These are phyloP conservation scores for Trichechus manatus DNA, from an alignment of 2,113 vertebrate genomes.

Conservation along the genomic window DNA sequence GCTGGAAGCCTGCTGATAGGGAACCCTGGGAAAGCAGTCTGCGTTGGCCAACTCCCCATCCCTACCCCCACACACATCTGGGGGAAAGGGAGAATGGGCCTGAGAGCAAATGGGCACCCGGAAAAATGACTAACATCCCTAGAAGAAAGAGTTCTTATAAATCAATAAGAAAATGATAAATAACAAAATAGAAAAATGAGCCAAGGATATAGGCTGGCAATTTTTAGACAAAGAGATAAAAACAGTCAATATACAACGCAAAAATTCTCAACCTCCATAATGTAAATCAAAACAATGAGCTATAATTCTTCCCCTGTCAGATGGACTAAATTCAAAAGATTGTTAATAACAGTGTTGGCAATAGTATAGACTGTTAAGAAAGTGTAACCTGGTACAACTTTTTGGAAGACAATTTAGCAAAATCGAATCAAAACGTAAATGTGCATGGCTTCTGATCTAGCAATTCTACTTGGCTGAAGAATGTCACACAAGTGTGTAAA, in stretches of 20 bases:
- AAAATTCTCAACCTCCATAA: not conserved
- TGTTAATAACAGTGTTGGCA: not conserved
- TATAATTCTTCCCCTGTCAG: not conserved
- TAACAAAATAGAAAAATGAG: not conserved
- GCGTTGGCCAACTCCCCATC: not conserved
- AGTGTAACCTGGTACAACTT: not conserved
- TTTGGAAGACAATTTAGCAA: not conserved
- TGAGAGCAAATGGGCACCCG: not conserved
- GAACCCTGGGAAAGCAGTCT: not conserved
- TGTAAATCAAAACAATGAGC: not conserved
- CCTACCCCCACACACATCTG: not conserved
- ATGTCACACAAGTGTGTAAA: not conserved
- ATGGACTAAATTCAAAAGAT: not conserved
- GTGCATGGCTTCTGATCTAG: not conserved
- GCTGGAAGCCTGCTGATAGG: not conserved
- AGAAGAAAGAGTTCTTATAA: slow-evolving; percentile 2
- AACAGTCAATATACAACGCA: not conserved
- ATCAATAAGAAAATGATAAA: not conserved
- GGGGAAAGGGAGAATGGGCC: not conserved
- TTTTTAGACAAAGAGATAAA: slow-evolving; percentile 16
- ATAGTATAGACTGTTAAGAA: not conserved
- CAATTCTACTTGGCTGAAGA: not conserved
- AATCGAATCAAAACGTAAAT: not conserved
- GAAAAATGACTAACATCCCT: not conserved
- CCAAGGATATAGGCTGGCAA: not conserved